These are phyloP conservation scores for Drosophila fulvimacula DNA, from an alignment of 2,888 invertebrate genomes.

Conservation along the genomic window DNA sequence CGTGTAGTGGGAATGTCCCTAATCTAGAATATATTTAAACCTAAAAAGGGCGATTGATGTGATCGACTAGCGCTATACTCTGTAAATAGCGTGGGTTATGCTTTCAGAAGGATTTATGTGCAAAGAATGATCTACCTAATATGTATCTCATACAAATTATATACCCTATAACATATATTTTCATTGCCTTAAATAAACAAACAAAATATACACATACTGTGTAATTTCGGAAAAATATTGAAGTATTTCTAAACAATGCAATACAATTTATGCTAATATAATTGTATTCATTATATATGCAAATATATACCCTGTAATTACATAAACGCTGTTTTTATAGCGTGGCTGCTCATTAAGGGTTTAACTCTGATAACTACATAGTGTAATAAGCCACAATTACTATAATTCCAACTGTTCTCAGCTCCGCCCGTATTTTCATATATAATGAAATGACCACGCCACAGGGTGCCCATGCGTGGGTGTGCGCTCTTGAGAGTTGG, in stretches of 20 bases:
- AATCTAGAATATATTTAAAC: neutral
- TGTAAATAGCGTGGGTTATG: neutral
- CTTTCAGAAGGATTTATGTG: no score
- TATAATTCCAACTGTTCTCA: neutral
- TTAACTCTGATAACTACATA: neutral
- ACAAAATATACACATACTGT: neutral
- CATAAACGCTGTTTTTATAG: neutral
- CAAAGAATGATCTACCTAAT: neutral
- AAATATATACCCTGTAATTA: neutral
- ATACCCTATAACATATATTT: neutral
- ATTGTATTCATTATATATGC: no score
- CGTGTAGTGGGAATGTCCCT: neutral
- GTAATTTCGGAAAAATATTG: neutral
- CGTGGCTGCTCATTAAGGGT: neutral
- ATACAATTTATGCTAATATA: neutral
- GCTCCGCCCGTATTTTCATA: neutral
- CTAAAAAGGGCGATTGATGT: neutral
- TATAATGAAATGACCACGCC: conserved; percentile 15
- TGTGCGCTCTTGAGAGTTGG: neutral
- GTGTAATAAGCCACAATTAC: neutral
- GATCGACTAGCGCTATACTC: neutral
- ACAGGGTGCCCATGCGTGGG: conserved; percentile 25
- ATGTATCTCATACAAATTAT: accelerated
- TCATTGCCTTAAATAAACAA: no score
- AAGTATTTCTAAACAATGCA: no score